These are phyloP conservation scores for Monodelphis domestica DNA, from an alignment of 2,797 vertebrate species.

Conservation along the genomic window DNA sequence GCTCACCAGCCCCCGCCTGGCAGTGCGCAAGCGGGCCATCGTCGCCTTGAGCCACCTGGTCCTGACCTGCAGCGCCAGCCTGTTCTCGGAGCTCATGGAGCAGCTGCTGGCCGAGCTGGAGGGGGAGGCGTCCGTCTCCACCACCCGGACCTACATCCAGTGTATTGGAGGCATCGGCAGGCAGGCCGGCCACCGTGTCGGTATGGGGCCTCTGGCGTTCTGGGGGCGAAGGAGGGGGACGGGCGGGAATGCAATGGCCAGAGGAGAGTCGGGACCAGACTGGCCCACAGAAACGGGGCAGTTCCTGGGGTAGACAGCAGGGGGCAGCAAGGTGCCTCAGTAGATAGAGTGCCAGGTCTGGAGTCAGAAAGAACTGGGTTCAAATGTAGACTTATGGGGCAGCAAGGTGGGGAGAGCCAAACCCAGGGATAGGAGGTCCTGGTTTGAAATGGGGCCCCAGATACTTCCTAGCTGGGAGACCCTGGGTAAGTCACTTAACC, in stretches of 20 bases:
- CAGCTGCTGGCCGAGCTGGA: constrained; percentile 89
- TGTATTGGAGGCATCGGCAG: constrained; percentile 93
- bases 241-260: background rate
- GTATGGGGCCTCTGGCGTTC: constrained; percentile 80
- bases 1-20: constrained; percentile 93
- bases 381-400: too few relatives aligned
- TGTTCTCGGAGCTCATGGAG: constrained; percentile 93
- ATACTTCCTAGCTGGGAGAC: too few relatives aligned
- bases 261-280: accelerated
- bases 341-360: too few relatives aligned
- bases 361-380: too few relatives aligned
- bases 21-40: constrained; percentile 94
- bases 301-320: background rate
- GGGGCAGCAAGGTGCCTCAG: too few relatives aligned
- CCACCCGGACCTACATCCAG: constrained; percentile 94
- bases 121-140: constrained; percentile 86
- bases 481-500: too few relatives aligned
- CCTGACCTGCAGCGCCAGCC: constrained; percentile 89
- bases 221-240: background rate
- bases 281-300: background rate
- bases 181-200: constrained; percentile 94
- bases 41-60: constrained; percentile 94
- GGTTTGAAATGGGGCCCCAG: too few relatives aligned
- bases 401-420: too few relatives aligned
- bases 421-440: too few relatives aligned